These are phyloP conservation scores for Manacus vitellinus DNA, from an alignment of 2,113 vertebrate genomes.

Conservation along the genomic window DNA sequence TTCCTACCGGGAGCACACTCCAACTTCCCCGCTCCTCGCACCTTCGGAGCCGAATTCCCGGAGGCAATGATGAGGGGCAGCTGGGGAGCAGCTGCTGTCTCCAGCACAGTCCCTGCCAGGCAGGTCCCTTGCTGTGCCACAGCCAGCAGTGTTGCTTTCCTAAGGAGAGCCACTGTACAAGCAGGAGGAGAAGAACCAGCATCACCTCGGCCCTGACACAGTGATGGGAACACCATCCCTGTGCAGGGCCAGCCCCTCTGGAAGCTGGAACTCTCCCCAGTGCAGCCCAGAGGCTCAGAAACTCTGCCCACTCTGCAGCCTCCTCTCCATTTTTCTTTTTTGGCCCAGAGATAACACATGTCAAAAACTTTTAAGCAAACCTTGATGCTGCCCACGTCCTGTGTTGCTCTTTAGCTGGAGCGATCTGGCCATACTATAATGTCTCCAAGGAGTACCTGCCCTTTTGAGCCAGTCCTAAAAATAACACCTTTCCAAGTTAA, in stretches of 20 bases:
- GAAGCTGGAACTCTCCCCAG: background rate
- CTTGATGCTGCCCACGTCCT: background rate
- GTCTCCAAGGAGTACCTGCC: constrained; percentile 28
- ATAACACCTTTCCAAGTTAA: constrained; percentile 39
- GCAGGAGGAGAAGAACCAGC: accelerated
- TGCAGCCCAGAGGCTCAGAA: accelerated
- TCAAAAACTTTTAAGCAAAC: constrained; percentile 1
- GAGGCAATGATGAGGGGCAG: accelerated
- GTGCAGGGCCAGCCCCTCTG: background rate
- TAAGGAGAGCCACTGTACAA: background rate
- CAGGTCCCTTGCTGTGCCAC: background rate
- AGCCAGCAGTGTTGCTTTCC: accelerated
- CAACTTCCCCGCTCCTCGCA: background rate
- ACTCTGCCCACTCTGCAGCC: background rate
- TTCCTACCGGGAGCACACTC: background rate
- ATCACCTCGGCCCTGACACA: accelerated
- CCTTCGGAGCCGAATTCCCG: background rate
- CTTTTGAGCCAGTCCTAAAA: constrained; percentile 39
- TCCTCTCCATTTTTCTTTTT: background rate
- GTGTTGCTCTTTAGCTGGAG: background rate
- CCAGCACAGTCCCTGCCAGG: background rate
- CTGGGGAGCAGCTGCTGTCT: background rate
- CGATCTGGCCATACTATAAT: background rate
- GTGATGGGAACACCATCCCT: background rate
- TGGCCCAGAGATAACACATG: background rate